Evolutionary conservation across 2,113 vertebrate genomes (phyloP).

Genomic region (Prunella fulvescens): DNA sequence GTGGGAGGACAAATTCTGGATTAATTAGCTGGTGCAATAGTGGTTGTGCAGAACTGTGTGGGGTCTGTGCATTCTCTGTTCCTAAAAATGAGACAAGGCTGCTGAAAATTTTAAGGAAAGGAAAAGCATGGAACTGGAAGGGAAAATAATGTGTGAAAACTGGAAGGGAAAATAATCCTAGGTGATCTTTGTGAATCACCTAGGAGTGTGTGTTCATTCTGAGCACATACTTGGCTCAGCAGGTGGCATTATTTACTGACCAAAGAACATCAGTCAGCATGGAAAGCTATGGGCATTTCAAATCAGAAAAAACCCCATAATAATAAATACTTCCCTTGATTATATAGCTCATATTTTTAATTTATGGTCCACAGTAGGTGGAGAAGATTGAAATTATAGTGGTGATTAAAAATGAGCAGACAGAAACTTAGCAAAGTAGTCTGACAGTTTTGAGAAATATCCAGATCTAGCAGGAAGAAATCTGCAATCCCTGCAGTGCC

Average conservation of each 20-base stretch:
- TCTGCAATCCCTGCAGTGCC: background rate
- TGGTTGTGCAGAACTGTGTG: background rate
- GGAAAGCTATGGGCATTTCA: background rate
- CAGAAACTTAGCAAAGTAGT: background rate
- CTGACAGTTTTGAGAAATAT: background rate
- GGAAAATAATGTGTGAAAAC: background rate
- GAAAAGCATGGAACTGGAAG: background rate
- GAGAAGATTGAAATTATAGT: constrained; percentile 18
- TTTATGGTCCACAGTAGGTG: constrained; percentile 8
- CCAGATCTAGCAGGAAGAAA: background rate
- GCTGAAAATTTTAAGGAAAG: background rate
- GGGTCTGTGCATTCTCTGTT: background rate
- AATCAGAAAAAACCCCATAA: background rate
- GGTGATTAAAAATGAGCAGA: constrained; percentile 9
- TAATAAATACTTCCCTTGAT: constrained; percentile 9
- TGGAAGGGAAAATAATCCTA: background rate
- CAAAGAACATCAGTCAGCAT: background rate
- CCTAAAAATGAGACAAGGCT: background rate
- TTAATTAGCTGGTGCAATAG: background rate
- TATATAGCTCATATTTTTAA: background rate
- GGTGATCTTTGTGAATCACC: background rate
- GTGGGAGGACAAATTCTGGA: background rate
- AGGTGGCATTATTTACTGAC: constrained; percentile 34
- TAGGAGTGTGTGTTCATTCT: background rate
- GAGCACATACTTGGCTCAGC: background rate